phyloP scores from a whole-genome alignment of 1,140 invertebrate species.

The Melitaea cinxia region DNA sequence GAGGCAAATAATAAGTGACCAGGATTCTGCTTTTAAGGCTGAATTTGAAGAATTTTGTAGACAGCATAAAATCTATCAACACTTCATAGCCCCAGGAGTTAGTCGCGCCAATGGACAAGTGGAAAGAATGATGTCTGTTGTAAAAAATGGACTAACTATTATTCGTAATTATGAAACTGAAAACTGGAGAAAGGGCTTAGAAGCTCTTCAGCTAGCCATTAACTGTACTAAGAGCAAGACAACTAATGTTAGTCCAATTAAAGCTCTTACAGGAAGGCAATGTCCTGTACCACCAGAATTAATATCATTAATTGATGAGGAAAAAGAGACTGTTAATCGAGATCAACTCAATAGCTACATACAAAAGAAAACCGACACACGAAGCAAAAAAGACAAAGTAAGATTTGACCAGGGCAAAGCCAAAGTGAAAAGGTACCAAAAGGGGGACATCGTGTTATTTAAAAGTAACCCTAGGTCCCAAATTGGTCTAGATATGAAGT shows the following conservation, averaged over 20 bases:
- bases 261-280: constrained; percentile 27
- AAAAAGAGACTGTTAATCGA: background rate
- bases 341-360: constrained; percentile 5
- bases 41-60: constrained; percentile 19
- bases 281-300: constrained; percentile 30
- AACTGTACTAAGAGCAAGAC: constrained; percentile 33
- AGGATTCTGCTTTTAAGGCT: constrained; percentile 20
- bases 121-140: constrained; percentile 26
- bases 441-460: constrained; percentile 26
- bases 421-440: constrained; percentile 29
- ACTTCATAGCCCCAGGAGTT: constrained; percentile 11
- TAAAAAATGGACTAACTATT: constrained; percentile 32
- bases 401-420: constrained; percentile 27
- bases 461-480: constrained; percentile 20
- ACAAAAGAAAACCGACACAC: background rate
- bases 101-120: constrained; percentile 32
- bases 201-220: constrained; percentile 27
- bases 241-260: constrained; percentile 27
- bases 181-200: constrained; percentile 25
- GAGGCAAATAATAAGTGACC: constrained; percentile 25
- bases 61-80: constrained; percentile 8
- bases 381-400: constrained; percentile 13
- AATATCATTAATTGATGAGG: background rate
- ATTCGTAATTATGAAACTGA: constrained; percentile 24
- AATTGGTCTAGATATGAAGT: constrained; percentile 27